Conservation (phyloP, 2,113 vertebrate genomes). For the Sapajus apella region DNA sequence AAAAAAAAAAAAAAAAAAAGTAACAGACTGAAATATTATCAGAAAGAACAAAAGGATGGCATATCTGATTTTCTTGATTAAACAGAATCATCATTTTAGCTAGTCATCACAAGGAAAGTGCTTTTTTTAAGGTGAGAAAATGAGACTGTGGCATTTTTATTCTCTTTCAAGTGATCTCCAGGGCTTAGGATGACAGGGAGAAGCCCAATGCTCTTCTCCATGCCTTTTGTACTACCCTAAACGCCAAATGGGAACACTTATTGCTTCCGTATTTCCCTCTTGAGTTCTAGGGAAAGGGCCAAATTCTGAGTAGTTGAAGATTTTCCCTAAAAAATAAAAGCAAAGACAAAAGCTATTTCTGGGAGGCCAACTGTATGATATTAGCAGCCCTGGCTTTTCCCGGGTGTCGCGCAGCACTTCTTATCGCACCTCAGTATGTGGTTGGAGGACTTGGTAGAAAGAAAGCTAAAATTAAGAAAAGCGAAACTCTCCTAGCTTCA, state of each 20-base stretch:
- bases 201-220: background rate
- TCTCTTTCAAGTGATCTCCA: background rate
- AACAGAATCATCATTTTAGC: background rate
- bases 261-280: background rate
- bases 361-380: background rate
- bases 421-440: background rate
- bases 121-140: background rate
- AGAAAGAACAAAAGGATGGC: background rate
- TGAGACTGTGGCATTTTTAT: background rate
- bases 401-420: background rate
- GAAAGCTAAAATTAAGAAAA: background rate
- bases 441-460: background rate
- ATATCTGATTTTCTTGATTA: background rate
- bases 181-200: background rate
- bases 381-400: background rate
- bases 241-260: background rate
- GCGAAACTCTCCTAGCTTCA: background rate
- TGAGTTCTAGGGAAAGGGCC: background rate
- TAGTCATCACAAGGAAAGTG: background rate
- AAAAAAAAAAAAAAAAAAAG: no score
- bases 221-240: background rate
- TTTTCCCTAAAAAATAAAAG: background rate
- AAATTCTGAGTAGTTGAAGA: background rate
- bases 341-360: conserved; percentile 4
- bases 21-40: background rate